Conservation (phyloP, 2,113 vertebrate species). For the Orientallactaga bullata region DNA sequence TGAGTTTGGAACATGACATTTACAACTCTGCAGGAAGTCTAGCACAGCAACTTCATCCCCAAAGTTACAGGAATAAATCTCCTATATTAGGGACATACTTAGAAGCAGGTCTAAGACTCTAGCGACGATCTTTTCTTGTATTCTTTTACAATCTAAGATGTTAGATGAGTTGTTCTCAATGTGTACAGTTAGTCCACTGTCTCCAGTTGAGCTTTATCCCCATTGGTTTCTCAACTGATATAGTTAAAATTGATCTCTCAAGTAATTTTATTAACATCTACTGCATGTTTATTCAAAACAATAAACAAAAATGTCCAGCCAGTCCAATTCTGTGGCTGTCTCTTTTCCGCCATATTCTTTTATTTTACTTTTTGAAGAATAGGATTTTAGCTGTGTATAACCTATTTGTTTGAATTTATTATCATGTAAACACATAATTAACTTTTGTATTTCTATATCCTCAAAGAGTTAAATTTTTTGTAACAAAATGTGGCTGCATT, state of each 20-base stretch:
- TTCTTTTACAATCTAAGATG: slow-evolving; percentile 46
- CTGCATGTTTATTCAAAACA: background rate
- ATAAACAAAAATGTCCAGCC: background rate
- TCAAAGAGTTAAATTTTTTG: background rate
- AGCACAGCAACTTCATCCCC: background rate
- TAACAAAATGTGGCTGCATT: background rate
- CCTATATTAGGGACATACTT: slow-evolving; percentile 73
- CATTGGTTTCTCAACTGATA: background rate
- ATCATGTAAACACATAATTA: background rate
- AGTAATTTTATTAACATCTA: slow-evolving; percentile 19
- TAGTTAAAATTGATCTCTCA: background rate
- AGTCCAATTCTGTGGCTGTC: background rate
- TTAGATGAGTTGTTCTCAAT: background rate
- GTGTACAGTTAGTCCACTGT: background rate
- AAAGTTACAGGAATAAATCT: slow-evolving; percentile 68
- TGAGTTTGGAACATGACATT: slow-evolving; percentile 78
- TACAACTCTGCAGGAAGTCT: slow-evolving; percentile 72
- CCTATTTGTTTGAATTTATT: background rate
- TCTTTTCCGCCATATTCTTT: background rate
- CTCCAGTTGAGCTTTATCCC: slow-evolving; percentile 1
- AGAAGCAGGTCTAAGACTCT: slow-evolving; percentile 48
- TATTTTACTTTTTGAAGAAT: background rate
- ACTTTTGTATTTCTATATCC: background rate
- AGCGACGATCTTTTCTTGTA: slow-evolving; percentile 32
- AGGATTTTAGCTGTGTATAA: background rate